Base-by-base conservation (phyloP, 2,888 invertebrate genomes). In the Andrena bicolor region DNA sequence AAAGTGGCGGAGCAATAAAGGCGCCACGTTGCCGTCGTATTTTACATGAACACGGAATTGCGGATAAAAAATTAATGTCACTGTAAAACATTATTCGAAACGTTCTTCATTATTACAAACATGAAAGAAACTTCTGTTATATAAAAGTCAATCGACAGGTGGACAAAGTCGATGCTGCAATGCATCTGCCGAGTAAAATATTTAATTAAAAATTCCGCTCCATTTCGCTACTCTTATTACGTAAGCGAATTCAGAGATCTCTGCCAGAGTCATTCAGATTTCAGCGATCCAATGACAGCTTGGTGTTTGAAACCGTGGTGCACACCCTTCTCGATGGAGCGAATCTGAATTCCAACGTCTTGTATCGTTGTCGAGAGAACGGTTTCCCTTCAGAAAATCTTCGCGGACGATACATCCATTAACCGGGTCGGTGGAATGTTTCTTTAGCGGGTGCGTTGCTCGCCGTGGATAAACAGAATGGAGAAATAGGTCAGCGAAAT, bases 401-500 rank as follows among this genome's bases (percentile, higher is more conserved):
- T 61, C 35, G 23, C 28, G 0, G 23, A 23, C 16, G 48, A 16
- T 10, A 49, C 61, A 5, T 49, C 10, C 23, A 26, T 71, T 61
- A 32, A 23, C 30, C 20, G 13, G 20, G 20, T 7, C 60, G 48
- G 8, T 48, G 16, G 28, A 6, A 5, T n/a, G 51, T 53, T 32
- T 66, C 51, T 66, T 66, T 65, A 26, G n/a, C 30, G 49, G n/a
- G 28, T 28, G 30, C 30, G 28, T 30, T 30, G 20, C 2, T 13
- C 6, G 10, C 2, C 1, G n/a, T 0, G 16, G 6, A 13, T 13
- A 51, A 35, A 32, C 23, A 13, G 13, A n/a, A 2, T 13, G 26
- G 35, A 13, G 23, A 72, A 72, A 26, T 35, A 28, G 69, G 69
- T 69, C 56, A 28, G 56, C 8, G 26, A 58, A 69, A 58, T 69